Base-by-base conservation (phyloP, 2,113 vertebrate species). In the Lathamus discolor region DNA sequence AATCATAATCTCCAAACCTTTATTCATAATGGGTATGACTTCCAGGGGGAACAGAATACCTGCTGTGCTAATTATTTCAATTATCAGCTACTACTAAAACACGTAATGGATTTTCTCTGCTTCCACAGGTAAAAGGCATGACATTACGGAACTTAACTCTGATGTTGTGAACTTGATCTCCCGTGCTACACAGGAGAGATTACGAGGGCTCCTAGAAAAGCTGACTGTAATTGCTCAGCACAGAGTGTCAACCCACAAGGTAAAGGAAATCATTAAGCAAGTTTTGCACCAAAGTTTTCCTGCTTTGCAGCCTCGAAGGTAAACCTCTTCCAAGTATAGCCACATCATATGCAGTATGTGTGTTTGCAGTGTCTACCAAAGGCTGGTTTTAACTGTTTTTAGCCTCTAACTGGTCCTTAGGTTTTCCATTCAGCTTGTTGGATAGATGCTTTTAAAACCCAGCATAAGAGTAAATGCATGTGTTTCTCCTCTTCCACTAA, bases 41-140 rank as follows among this genome's bases (percentile, higher is more conserved):
- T 99, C 99, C 98, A 99, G 98, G 98, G 98, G 98, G 98, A 98
- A 98, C 98, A 98, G 98, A 98, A 98, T 99, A 98, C 99, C 99
- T 98, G 98, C 99, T 99, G 99, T 98, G 98, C 99, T 99, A 99
- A 99, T 99, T 99, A 99, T 99, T 99, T 98, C 98, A 98, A 99
- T 99, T 98, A 98, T 98, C 98, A 99, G 98, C 98, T 95, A 97
- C 98, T 98, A 98, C 98, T 98, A 99, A 99, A 98, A 98, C 98
- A 98, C 85, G 98, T 98, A 98, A 99, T 99, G 98, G 98, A 99
- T 99, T 98, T 99, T 98, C 97, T 98, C 97, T 98, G 98, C 98
- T 98, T 98, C 98, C 96, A 97, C 98, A 99, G 99, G 99, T 99
- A 98, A 98, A 98, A 98, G 96, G 97, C 98, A 98, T 97, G 98